Evolutionary conservation across 1,140 invertebrate species (phyloP).

Genomic region (Calosoma granatense): DNA sequence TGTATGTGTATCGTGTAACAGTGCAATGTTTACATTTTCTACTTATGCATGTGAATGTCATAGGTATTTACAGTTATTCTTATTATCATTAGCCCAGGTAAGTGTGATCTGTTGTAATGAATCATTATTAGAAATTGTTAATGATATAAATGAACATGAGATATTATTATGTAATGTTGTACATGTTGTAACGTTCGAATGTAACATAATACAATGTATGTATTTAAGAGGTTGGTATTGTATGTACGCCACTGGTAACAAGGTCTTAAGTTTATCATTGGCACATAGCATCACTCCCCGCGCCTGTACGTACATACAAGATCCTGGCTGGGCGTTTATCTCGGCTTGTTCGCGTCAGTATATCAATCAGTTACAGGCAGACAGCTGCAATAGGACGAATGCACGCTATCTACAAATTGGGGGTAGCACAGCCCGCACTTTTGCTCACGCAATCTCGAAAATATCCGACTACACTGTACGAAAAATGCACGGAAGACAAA

Average conservation of each 20-base stretch:
- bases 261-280: background rate
- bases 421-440: background rate
- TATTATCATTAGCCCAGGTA: too few species aligned
- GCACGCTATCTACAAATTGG: conserved; percentile 8
- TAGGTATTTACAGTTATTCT: too few species aligned
- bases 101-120: too few species aligned
- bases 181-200: too few species aligned
- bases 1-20: too few species aligned
- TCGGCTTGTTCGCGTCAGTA: background rate
- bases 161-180: too few species aligned
- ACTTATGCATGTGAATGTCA: too few species aligned
- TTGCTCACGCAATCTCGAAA: conserved; percentile 3
- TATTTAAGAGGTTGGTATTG: background rate
- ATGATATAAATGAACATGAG: too few species aligned
- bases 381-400: background rate
- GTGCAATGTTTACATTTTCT: too few species aligned
- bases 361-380: background rate
- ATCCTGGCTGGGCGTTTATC: background rate
- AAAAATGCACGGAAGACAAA: background rate
- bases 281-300: background rate
- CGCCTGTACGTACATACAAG: background rate
- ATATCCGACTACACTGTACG: background rate
- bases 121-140: too few species aligned
- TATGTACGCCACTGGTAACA: background rate
- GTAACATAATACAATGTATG: too few species aligned